Percentiles rank a stretch among this genome's conserved stretches.
Evolutionary conservation across 2,113 vertebrate genomes (phyloP).

Genomic region (Cervus canadensis): DNA sequence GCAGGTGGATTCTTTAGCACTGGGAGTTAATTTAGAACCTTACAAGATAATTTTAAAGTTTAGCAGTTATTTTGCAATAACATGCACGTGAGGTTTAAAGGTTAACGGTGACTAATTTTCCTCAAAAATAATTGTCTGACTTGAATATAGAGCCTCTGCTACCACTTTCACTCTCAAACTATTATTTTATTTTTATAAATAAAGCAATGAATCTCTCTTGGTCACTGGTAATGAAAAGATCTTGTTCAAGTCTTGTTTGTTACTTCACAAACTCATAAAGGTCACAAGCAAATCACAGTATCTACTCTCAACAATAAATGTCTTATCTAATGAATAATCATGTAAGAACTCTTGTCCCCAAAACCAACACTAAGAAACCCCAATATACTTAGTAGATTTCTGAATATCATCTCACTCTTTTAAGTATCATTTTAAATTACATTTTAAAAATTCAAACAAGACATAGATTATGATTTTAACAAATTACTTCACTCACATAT

Average conservation of each 20-base stretch:
- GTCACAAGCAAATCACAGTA: background rate
- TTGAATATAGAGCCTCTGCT: background rate
- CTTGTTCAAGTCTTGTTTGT: background rate
- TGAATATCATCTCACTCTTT: background rate
- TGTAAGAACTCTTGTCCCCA: background rate
- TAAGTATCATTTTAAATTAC: constrained; percentile 7
- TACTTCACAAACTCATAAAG: constrained; percentile 30
- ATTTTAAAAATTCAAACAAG: constrained; percentile 27
- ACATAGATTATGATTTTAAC: background rate
- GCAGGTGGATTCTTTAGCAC: background rate
- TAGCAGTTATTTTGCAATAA: background rate
- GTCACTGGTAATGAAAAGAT: constrained; percentile 1
- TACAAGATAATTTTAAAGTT: constrained; percentile 8
- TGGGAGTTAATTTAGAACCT: background rate
- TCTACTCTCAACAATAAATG: background rate
- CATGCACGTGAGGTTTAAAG: background rate
- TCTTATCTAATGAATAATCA: background rate
- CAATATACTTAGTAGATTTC: constrained; percentile 12
- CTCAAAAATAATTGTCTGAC: background rate
- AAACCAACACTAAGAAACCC: background rate
- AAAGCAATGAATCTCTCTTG: background rate
- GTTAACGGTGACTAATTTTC: constrained; percentile 2
- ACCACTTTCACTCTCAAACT: background rate
- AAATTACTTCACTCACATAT: constrained; percentile 23
- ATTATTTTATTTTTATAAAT: constrained; percentile 22